Evolutionary conservation across 2,797 vertebrate genomes (phyloP).

Genomic region (Acipenser transmontanus): DNA sequence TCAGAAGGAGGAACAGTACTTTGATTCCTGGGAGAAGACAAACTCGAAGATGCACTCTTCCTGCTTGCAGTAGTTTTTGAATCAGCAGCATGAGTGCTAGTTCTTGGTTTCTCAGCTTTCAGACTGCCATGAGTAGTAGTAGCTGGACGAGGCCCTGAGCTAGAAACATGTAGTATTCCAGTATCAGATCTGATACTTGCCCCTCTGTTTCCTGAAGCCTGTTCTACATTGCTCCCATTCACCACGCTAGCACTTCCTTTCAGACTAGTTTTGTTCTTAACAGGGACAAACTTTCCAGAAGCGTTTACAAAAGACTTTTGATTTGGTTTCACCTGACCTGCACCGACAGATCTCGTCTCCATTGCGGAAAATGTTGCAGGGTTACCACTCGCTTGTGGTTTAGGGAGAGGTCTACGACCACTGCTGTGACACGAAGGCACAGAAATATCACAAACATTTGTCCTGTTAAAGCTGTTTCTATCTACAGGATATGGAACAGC

Average conservation of each 20-base stretch:
- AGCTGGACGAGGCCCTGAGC: neutral
- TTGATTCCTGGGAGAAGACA: constrained; percentile 19
- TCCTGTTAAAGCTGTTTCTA: too few species aligned
- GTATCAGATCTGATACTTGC: constrained; percentile 21
- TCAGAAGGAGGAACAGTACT: constrained; percentile 16
- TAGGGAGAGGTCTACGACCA: constrained; percentile 36
- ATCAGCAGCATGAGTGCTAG: neutral
- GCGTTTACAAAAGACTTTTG: neutral
- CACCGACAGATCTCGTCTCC: constrained; percentile 31
- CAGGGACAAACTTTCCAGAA: neutral
- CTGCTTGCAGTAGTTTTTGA: constrained; percentile 25
- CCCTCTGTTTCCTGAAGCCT: neutral
- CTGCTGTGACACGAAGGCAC: too few species aligned
- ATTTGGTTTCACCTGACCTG: constrained; percentile 24
- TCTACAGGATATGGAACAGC: too few species aligned
- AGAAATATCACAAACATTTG: too few species aligned
- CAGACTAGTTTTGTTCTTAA: neutral
- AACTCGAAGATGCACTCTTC: constrained; percentile 26
- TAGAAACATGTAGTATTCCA: constrained; percentile 23
- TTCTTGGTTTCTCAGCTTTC: constrained; percentile 18
- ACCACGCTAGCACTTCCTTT: constrained; percentile 7
- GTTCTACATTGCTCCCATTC: constrained; percentile 17
- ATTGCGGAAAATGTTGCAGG: constrained; percentile 23
- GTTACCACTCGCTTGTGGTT: constrained; percentile 24
- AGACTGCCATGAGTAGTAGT: constrained; percentile 11